Conservation (phyloP, 2,113 vertebrate genomes). For the Rhombomys opimus region DNA sequence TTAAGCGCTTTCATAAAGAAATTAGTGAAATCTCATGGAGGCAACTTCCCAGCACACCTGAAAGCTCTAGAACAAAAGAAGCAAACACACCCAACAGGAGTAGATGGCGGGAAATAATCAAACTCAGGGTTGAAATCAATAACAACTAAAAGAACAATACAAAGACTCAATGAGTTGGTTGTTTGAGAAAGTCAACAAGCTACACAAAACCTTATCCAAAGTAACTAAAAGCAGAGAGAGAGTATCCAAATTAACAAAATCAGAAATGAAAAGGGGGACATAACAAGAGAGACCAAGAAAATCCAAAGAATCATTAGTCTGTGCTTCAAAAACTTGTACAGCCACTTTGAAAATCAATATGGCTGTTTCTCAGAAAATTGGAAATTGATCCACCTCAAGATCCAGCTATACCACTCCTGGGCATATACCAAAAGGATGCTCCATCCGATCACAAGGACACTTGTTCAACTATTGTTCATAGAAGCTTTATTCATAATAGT, state of each 20-base stretch:
- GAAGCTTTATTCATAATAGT: too few relatives aligned
- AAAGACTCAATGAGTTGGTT: neutral
- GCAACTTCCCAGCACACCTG: neutral
- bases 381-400: neutral
- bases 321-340: neutral
- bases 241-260: neutral
- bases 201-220: neutral
- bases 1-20: neutral
- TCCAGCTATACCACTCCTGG: neutral
- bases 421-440: neutral
- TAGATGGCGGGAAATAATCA: neutral
- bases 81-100: neutral
- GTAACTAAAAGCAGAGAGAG: neutral
- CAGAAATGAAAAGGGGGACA: neutral
- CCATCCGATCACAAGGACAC: neutral
- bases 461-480: too few relatives aligned
- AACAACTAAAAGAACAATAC: neutral
- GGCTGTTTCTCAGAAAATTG: neutral
- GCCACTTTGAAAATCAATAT: neutral
- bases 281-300: neutral
- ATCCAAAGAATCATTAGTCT: neutral
- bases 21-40: neutral
- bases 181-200: neutral
- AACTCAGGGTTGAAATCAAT: neutral
- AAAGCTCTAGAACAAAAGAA: neutral